Evolutionary conservation across 2,113 vertebrate species (phyloP), one percentile per base, ranked within the genome.

Genomic region (Phocoena phocoena): DNA sequence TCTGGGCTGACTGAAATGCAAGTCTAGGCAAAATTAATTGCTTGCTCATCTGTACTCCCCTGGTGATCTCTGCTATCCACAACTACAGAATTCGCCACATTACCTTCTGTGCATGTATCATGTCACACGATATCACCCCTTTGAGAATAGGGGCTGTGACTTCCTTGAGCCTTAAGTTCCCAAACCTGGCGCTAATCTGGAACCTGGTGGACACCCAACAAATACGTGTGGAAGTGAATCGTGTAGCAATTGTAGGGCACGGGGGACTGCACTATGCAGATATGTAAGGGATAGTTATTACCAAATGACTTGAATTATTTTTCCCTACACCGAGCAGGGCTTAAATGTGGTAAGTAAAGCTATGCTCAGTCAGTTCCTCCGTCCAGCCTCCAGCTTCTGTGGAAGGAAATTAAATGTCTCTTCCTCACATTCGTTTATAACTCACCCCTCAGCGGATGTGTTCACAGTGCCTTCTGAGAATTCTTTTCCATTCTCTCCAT

Each of bases 401-500:
- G 65, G 74, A 96, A 95, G 74, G 53, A 96, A 97, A 98, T 97
- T 95, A 96, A 97, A 96, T 95, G 96, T 91, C 86, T 97, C 79
- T 97, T 58, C 47, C 68, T 96, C 44, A n/a, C 83, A 97, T 92
- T 97, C 96, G 96, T 97, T 97, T 97, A 44, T 96, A 97, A 96
- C 95, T 97, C 82, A 90, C 31, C 73, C 68, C 68, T 96, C 82
- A 84, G 89, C 13, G 89, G 70, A 92, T 96, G 38, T 83, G 89
- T 53, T 95, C 83, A 87, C 88, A 90, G 89, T 89, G 95, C 82
- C 96, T 96, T 96, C 81, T 89, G 97, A 98, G 96, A 96, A 96
- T 98, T 93, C 93, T 96, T 97, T 98, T 96, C 92, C 95, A 93
- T 97, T 97, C 96, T 89, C 73, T 97, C 74, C 70, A 91, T 96